Conservation (phyloP, 1,140 invertebrate genomes). For the Chironomus striatipennis region DNA sequence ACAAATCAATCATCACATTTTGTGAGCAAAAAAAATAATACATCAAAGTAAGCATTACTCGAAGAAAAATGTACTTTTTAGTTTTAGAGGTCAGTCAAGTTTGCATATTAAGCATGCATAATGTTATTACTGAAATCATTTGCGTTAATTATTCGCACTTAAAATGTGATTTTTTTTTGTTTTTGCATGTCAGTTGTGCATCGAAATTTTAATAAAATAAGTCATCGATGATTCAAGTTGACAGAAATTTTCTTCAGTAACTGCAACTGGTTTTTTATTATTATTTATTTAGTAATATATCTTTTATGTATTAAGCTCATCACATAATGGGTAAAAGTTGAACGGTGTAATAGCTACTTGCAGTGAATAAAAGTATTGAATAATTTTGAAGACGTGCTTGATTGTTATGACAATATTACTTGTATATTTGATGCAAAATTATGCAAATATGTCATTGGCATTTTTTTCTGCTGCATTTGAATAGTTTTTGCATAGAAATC, state of each 20-base stretch:
- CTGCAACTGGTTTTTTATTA: background rate
- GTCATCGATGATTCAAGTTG: background rate
- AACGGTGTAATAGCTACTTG: background rate
- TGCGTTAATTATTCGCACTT: background rate
- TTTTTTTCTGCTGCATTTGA: no score
- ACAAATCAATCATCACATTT: constrained; percentile 14
- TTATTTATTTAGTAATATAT: background rate
- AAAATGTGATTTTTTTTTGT: background rate
- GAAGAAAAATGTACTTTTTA: background rate
- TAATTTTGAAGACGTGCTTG: no score
- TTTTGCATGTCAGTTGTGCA: background rate
- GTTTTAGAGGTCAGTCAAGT: background rate
- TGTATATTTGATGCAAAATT: no score
- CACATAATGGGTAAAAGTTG: background rate
- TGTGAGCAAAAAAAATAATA: background rate
- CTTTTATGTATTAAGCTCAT: background rate
- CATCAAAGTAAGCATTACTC: background rate
- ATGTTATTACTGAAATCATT: background rate
- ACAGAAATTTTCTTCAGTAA: background rate
- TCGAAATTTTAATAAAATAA: background rate
- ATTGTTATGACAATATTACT: no score
- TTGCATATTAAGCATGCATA: background rate
- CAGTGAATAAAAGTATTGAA: no score
- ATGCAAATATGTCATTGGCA: no score
- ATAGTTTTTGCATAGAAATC: no score